Evolutionary conservation across 2,797 vertebrate genomes (phyloP), one percentile per base, ranked within the genome.

Genomic region (Petrocephalus schoutedeni): DNA sequence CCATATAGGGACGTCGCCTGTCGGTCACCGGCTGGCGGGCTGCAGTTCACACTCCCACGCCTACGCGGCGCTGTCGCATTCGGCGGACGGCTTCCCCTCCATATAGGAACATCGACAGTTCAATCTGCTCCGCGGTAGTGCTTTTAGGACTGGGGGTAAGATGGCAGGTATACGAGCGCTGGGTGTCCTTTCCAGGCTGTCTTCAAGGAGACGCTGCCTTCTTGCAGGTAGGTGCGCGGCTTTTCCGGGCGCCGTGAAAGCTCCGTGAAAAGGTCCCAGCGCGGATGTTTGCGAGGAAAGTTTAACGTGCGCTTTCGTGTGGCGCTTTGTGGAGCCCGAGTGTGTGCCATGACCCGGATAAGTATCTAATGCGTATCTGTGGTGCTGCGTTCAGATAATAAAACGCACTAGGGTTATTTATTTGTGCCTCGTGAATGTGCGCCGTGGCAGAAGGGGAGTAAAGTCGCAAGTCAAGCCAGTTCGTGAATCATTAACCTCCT

Each of bases 201-300:
- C 58, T 86, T 61, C 58, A 86, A 61, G 85, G 32, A 86, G 85
- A 64, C 19, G 28, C 58, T 45, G 58, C 36, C 16, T 64, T 64
- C 21, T 49, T 64, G 28, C 57, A 28, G 85, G 85, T 67, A 49
- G 49, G 36, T 23, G 7, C 51, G n/a, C 3, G 58, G 19, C 3
- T 12, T 19, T 64, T 12, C 59, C 56, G 41, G 7, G 4, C 32
- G 58, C 19, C 41, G n/a, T 64, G 56, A 57, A 86, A 59, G 32
- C 32, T n/a, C 28, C 21, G 23, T 14, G 21, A 21, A 2, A 51
- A 54, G 10, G 49, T 85, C 23, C 19, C 45, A 19, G n/a, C 83
- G 14, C 54, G 36, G n/a, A 61, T 3, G n/a, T 23, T 67, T 32
- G 7, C 14, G 12, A 10, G 14, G 54, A 85, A 57, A 28, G 56